Evolutionary conservation across 2,113 vertebrate species (phyloP), one percentile per base, ranked within the genome.

Genomic region (Perca fluviatilis): DNA sequence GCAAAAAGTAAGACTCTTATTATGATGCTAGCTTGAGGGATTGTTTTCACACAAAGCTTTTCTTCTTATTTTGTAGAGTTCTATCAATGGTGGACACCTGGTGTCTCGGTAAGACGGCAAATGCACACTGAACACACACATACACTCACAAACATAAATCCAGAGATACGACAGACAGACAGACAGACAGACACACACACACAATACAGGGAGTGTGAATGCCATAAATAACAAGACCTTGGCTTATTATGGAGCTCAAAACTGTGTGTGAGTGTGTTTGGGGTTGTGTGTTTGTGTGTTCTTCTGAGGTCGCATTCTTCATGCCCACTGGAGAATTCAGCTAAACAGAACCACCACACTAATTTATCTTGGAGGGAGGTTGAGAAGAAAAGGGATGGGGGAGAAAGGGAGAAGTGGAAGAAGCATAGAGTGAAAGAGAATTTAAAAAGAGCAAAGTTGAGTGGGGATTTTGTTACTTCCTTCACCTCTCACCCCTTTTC

Each of bases 61-160:
- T 71, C 53, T 46, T 84, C 43, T 86, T 83, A 15, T 84, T 93
- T 87, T 86, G 5, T 75, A 99, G 97, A 95, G 97, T 98, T 82
- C 94, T 98, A 91, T 96, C 96, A 76, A 95, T 95, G 88, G 86
- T 98, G 89, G 93, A 96, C 87, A 93, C 93, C 65, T 96, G 95
- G 94, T 92, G 85, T 76, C 88, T 89, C 6, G 97, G 97, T 99
- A 96, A 96, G 96, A 86, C 11, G 2, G 8, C 64, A 30, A 7
- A n/a, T 76, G 50, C n/a, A 50, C 70, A 43, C 23, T 60, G 23
- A 43, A 77, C 33, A 14, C 50, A 67, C 67, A 43, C 50, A 16
- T 2, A 19, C 53, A n/a, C n/a, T 8, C n/a, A 33, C 60, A 66
- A 3, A 77, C 60, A 67, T 16, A 58, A 40, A 67, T 50, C 33